Percentiles rank a stretch among this genome's conserved stretches.
Conservation (phyloP, 2,797 vertebrate genomes). For the Sebastes oblongus region DNA sequence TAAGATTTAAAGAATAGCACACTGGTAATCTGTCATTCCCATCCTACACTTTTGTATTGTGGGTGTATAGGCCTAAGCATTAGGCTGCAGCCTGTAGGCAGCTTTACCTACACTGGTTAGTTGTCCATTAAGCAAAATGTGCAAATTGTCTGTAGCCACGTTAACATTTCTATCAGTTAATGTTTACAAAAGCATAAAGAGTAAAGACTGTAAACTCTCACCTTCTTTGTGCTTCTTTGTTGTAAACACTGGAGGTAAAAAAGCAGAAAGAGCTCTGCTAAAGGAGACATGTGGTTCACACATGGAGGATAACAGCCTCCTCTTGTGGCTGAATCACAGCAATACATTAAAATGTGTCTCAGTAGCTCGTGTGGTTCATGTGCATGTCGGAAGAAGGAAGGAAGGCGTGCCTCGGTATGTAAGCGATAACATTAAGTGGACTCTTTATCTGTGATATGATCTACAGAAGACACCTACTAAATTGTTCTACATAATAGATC, state of each 20-base stretch:
- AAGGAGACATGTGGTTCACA: not conserved
- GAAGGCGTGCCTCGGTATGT: not conserved
- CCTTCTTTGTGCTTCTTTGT: not conserved
- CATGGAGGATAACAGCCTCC: constrained; percentile 48
- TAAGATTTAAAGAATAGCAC: not conserved
- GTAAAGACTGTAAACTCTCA: not conserved
- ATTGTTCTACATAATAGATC: accelerated
- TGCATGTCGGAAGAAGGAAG: accelerated
- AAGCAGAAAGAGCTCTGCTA: constrained; percentile 1
- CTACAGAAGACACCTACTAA: too few species aligned
- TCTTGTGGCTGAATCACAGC: constrained; percentile 47
- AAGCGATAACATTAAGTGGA: not conserved
- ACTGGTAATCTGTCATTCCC: not conserved
- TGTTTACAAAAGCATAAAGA: not conserved
- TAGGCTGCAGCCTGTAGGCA: not conserved
- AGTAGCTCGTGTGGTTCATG: not conserved
- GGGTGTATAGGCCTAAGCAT: not conserved
- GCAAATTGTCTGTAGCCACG: not conserved
- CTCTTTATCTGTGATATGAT: not conserved
- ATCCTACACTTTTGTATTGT: not conserved
- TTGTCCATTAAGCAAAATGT: not conserved
- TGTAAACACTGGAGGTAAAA: not conserved
- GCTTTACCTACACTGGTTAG: not conserved
- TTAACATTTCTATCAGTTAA: not conserved
- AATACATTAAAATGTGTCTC: not conserved